These are phyloP conservation scores for Leptoteleia sp. DNA, from an alignment of 1,140 invertebrate genomes.

Conservation along the genomic window DNA sequence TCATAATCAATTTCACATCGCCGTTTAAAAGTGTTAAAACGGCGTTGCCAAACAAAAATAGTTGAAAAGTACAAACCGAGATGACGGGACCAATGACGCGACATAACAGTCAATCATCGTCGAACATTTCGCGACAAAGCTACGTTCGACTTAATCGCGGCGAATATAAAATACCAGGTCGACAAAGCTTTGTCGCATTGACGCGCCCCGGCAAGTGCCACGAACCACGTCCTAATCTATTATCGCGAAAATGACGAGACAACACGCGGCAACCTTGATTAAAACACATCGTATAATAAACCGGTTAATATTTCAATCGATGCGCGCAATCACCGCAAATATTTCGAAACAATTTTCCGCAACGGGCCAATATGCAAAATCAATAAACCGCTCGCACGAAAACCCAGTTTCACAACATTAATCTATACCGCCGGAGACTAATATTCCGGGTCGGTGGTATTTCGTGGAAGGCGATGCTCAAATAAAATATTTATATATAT, in stretches of 20 bases:
- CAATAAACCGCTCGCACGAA: conserved; percentile 49
- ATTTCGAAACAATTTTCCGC: conserved; percentile 45
- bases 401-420: conserved; percentile 47
- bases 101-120: not conserved
- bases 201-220: conserved; percentile 18
- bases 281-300: conserved; percentile 47
- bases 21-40: no score
- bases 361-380: conserved; percentile 35
- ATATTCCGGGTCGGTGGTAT: conserved; percentile 42
- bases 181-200: conserved; percentile 15
- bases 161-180: conserved; percentile 17
- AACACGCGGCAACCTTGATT: conserved; percentile 37
- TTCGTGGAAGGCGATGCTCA: not conserved
- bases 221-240: conserved; percentile 34
- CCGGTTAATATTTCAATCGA: conserved; percentile 46
- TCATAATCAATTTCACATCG: no score
- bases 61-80: no score
- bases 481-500: conserved; percentile 11
- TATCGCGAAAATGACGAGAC: conserved; percentile 27
- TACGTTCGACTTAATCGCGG: conserved; percentile 12
- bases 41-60: no score
- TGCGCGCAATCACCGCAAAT: conserved; percentile 49
- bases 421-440: conserved; percentile 36
- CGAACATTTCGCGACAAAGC: not conserved
- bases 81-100: no score